Conservation (phyloP, 2,797 vertebrate genomes). For the Australoheros facetus region DNA sequence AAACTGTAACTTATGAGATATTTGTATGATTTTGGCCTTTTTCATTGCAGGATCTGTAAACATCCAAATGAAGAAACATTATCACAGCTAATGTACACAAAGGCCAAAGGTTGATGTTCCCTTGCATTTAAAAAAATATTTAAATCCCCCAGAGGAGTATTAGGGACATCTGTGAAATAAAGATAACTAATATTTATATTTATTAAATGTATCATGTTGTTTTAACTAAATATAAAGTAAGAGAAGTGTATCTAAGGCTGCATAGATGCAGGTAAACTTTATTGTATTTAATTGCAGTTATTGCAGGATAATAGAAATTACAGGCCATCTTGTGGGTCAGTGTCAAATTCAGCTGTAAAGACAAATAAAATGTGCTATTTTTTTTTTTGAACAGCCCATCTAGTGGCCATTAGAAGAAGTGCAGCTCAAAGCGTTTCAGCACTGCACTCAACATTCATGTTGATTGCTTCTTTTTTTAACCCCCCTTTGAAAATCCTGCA, state of each 20-base stretch:
- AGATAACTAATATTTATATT: neutral
- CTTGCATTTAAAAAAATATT: neutral
- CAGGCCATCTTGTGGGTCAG: neutral
- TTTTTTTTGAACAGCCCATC: neutral
- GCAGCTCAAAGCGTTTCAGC: neutral
- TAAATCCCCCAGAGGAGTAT: neutral
- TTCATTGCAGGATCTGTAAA: neutral
- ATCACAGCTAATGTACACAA: neutral
- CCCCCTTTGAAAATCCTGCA: neutral
- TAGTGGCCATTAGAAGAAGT: constrained; percentile 28
- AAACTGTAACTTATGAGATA: neutral
- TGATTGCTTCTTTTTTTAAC: constrained; percentile 4
- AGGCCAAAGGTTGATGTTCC: neutral
- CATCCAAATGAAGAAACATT: neutral
- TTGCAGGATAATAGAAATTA: neutral
- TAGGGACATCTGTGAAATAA: neutral
- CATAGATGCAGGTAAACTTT: neutral
- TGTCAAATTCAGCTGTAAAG: rapidly evolving
- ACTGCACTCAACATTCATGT: neutral
- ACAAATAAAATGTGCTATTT: neutral
- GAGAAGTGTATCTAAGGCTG: neutral
- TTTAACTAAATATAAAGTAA: neutral
- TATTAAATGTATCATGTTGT: too few species aligned
- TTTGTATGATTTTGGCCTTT: neutral
- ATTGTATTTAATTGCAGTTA: neutral